A percentile compares a stretch with the other conserved stretches of the same genome.
phyloP scores from a whole-genome alignment of 2,113 vertebrate species.

The Tychaedon coryphoeus region DNA sequence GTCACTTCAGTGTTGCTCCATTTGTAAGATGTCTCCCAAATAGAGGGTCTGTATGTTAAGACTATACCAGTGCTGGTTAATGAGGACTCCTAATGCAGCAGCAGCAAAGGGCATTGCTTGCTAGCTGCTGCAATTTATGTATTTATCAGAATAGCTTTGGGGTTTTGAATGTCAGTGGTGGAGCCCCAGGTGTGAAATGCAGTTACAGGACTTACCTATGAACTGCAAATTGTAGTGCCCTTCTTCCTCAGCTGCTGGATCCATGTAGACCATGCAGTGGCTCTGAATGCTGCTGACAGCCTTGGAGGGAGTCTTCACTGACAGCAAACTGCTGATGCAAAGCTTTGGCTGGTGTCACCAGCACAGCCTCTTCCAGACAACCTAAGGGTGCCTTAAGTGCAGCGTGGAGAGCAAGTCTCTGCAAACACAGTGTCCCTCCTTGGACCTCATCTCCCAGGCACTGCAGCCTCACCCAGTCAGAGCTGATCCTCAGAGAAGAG shows the following conservation, averaged over 20 bases:
- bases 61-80: not conserved
- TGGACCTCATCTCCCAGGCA: not conserved
- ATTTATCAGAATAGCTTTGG: not conserved
- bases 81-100: not conserved
- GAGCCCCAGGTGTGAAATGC: not conserved
- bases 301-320: not conserved
- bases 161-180: not conserved
- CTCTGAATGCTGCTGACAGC: not conserved
- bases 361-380: not conserved
- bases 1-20: not conserved
- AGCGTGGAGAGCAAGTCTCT: not conserved
- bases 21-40: not conserved
- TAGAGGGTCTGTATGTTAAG: not conserved
- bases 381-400: not conserved
- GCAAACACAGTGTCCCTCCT: rapidly evolving
- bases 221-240: rapidly evolving
- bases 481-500: not conserved
- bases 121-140: not conserved
- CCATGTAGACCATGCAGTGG: not conserved
- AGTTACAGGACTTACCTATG: not conserved
- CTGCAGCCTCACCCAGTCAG: not conserved
- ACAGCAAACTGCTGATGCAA: not conserved
- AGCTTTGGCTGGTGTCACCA: not conserved
- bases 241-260: not conserved
- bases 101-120: not conserved